phyloP scores from a whole-genome alignment of 2,797 vertebrate species.

The Pseudochirops cupreus region DNA sequence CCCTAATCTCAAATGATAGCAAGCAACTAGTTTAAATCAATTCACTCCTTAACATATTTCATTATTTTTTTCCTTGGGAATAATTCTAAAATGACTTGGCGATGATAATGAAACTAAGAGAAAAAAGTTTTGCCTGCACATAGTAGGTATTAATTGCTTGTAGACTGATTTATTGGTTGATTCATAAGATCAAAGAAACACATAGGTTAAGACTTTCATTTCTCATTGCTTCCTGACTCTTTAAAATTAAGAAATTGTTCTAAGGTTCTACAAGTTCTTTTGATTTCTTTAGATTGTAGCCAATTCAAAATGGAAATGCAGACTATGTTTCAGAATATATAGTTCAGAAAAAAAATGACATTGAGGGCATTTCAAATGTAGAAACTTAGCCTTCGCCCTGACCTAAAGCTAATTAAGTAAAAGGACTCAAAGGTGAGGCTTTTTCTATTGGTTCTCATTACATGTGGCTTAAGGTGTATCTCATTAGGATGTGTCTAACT shows the following conservation, averaged over 20 bases:
- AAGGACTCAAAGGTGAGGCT: neutral
- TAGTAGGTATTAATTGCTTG: neutral
- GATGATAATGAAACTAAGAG: neutral
- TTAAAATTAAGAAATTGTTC: constrained; percentile 3
- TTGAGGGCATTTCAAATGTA: constrained; percentile 3
- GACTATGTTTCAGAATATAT: constrained; percentile 20
- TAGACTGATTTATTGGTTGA: neutral
- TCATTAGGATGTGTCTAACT: neutral
- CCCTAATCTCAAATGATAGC: neutral
- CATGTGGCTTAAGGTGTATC: neutral
- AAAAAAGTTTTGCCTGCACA: neutral
- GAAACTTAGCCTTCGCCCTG: neutral
- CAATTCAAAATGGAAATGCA: constrained; percentile 26
- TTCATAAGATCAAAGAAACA: neutral
- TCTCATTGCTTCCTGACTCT: neutral
- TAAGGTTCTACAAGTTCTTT: constrained; percentile 2
- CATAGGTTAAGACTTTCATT: neutral
- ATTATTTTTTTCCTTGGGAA: neutral
- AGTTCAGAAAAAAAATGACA: constrained; percentile 27
- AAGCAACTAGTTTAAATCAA: neutral
- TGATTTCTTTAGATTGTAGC: constrained; percentile 23
- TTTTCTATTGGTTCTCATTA: neutral
- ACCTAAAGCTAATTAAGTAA: constrained; percentile 15
- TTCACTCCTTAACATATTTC: constrained; percentile 8
- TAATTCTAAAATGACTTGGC: neutral